Conservation (phyloP, 1,140 invertebrate species). For the Euglossa dilemma region DNA sequence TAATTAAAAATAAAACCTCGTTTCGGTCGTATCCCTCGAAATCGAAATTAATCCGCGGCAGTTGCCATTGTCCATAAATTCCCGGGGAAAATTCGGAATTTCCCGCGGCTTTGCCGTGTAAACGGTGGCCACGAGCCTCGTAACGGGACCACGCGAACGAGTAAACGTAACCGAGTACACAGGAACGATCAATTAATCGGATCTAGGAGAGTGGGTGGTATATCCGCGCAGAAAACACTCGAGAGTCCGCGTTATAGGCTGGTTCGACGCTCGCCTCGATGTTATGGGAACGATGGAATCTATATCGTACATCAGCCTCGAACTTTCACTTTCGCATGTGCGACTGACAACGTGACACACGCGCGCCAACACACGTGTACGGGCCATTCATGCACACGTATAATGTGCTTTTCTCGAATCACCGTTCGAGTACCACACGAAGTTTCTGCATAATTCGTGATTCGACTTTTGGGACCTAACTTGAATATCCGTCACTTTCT, state of each 20-base stretch:
- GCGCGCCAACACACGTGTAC: neutral
- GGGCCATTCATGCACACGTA: neutral
- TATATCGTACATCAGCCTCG: constrained; percentile 65
- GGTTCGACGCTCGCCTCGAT: constrained; percentile 54
- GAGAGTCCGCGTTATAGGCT: constrained; percentile 22
- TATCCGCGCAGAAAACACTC: constrained; percentile 29
- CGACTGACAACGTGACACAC: constrained; percentile 50
- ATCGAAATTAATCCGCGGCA: neutral
- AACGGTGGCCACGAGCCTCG: neutral
- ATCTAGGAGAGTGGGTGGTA: constrained; percentile 2
- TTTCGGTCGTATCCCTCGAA: neutral
- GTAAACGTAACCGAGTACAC: constrained; percentile 2
- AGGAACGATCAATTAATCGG: constrained; percentile 29
- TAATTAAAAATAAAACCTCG: too few species aligned
- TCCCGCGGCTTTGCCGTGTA: neutral
- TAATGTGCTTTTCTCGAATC: neutral
- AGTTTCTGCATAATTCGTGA: neutral
- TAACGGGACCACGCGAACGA: neutral
- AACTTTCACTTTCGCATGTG: constrained; percentile 65
- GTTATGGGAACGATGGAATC: constrained; percentile 57
- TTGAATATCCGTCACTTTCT: neutral
- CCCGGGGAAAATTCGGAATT: neutral
- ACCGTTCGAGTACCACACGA: neutral
- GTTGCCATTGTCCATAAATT: neutral
- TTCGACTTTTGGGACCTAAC: neutral